Evolutionary conservation across 1,140 invertebrate genomes (phyloP).

Genomic region (Chrysomallon squamiferum): DNA sequence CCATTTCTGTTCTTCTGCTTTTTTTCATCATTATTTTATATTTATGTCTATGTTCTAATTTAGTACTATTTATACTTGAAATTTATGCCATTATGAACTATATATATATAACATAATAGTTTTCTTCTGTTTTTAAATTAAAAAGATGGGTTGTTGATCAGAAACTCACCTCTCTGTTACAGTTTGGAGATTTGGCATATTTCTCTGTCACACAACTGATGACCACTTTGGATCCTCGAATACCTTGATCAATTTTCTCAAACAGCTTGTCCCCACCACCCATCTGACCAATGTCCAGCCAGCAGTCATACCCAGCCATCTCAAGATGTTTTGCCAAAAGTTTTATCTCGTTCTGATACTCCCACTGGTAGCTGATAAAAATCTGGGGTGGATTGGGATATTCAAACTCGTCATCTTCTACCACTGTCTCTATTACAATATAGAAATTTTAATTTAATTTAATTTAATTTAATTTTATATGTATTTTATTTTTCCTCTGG

Average conservation of each 20-base stretch:
- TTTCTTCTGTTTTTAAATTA: too few relatives aligned
- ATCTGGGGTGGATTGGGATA: slow-evolving; percentile 44
- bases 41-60: too few relatives aligned
- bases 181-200: slow-evolving; percentile 58
- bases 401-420: slow-evolving; percentile 52
- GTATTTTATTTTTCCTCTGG: too few relatives aligned
- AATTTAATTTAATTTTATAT: too few relatives aligned
- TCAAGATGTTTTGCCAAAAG: slow-evolving; percentile 49
- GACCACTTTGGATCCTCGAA: slow-evolving; percentile 53
- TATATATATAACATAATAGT: too few relatives aligned
- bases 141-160: too few relatives aligned
- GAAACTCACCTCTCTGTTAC: slow-evolving; percentile 53
- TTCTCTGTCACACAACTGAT: slow-evolving; percentile 56
- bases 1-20: too few relatives aligned
- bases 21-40: too few relatives aligned
- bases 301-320: slow-evolving; percentile 53
- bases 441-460: too few relatives aligned
- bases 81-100: too few relatives aligned
- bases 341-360: slow-evolving; percentile 51
- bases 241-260: slow-evolving; percentile 55
- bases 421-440: slow-evolving; percentile 29
- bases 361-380: slow-evolving; percentile 62
- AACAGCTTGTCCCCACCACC: slow-evolving; percentile 59
- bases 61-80: too few relatives aligned
- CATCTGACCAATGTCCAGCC: slow-evolving; percentile 62